Conservation (phyloP, 2,113 vertebrate genomes). For the Nyctereutes procyonoides region DNA sequence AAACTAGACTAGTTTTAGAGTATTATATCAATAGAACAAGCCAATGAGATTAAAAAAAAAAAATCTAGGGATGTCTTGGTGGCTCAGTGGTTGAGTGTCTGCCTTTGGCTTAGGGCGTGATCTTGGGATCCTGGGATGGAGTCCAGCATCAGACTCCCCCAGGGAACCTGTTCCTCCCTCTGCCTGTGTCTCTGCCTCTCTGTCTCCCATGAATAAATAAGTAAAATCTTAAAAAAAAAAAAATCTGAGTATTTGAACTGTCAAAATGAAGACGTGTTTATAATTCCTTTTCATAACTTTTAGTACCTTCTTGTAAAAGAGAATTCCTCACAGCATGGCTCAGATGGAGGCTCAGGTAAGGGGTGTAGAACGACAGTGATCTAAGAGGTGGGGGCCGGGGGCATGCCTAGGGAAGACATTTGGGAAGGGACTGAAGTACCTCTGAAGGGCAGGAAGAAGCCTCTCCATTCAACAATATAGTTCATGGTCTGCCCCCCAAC, state of each 20-base stretch:
- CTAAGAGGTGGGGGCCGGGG: not conserved
- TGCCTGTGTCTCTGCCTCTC: too few species aligned
- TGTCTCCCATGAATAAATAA: too few species aligned
- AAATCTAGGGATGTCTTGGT: not conserved
- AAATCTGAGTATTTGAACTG: constrained; percentile 15
- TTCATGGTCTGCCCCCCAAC: not conserved
- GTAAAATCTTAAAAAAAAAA: not conserved
- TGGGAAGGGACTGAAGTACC: not conserved
- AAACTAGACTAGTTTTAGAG: constrained; percentile 52
- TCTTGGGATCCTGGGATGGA: too few species aligned
- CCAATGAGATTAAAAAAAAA: not conserved
- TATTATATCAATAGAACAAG: constrained; percentile 22
- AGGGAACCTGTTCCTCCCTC: too few species aligned
- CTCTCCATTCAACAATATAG: not conserved
- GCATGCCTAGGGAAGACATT: not conserved
- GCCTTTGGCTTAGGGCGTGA: too few species aligned
- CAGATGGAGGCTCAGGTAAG: not conserved
- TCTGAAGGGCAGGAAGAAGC: not conserved
- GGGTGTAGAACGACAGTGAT: not conserved
- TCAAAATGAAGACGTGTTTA: not conserved
- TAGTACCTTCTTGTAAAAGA: not conserved
- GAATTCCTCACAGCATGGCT: not conserved
- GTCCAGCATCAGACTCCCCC: too few species aligned
- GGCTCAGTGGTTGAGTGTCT: too few species aligned
- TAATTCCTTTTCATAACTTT: not conserved